Conservation (phyloP, 1,140 invertebrate genomes). For the Parapsyche elsis region DNA sequence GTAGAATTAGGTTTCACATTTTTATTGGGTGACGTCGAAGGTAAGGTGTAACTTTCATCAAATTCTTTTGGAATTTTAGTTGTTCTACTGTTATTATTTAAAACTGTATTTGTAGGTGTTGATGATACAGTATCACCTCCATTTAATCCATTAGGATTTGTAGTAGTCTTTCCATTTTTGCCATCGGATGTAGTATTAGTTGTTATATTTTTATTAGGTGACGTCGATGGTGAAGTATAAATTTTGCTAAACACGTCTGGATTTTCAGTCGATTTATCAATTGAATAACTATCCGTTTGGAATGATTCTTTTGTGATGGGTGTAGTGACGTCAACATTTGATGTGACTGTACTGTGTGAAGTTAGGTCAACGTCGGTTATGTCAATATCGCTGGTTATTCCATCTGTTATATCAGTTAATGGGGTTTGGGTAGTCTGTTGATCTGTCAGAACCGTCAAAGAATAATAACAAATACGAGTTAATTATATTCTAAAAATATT, state of each 20-base stretch:
- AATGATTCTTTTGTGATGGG: too few species aligned
- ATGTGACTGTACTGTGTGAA: background rate
- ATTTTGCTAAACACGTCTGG: too few species aligned
- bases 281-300: too few species aligned
- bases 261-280: too few species aligned
- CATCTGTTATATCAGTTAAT: constrained; percentile 47
- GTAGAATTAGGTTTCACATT: background rate
- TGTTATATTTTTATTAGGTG: too few species aligned
- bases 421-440: constrained; percentile 53
- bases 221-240: too few species aligned
- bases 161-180: too few species aligned
- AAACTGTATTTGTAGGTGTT: background rate
- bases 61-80: background rate
- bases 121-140: background rate
- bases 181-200: too few species aligned
- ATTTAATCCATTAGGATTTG: background rate
- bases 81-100: background rate
- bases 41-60: background rate
- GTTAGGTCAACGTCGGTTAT: constrained; percentile 19
- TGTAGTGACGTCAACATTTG: constrained; percentile 42
- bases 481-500: constrained; percentile 45
- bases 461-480: constrained; percentile 53
- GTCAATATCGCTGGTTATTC: constrained; percentile 33
- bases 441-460: constrained; percentile 57
- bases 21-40: background rate